Conservation (phyloP, 1,140 invertebrate species). For the Drosophila tani region DNA sequence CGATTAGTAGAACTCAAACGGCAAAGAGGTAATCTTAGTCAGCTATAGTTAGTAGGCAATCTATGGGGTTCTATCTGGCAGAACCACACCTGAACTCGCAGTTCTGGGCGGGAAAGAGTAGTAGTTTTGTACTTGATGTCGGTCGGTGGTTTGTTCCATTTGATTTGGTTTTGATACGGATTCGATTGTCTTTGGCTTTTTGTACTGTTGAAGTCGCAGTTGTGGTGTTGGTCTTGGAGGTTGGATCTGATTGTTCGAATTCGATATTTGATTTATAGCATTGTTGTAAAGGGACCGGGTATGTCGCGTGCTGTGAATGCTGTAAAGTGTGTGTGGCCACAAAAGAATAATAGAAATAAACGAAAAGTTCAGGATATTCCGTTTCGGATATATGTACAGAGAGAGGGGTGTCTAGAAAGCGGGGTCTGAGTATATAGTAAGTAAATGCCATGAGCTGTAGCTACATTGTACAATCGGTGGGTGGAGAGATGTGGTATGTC, state of each 20-base stretch:
- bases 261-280: constrained; percentile 67
- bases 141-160: constrained; percentile 48
- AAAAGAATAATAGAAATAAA: constrained; percentile 59
- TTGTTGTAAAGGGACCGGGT: constrained; percentile 82
- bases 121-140: constrained; percentile 42
- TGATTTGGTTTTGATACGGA: constrained; percentile 41
- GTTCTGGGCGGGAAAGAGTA: constrained; percentile 1
- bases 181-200: constrained; percentile 71
- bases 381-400: constrained; percentile 11
- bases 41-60: constrained; percentile 41
- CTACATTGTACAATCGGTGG: constrained; percentile 27
- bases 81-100: constrained; percentile 20
- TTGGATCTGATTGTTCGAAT: constrained; percentile 51
- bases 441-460: constrained; percentile 26
- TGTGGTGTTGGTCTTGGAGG: constrained; percentile 63
- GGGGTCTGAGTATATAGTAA: constrained; percentile 13
- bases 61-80: constrained; percentile 13
- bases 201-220: constrained; percentile 72
- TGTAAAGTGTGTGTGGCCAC: constrained; percentile 79
- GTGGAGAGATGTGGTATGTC: constrained; percentile 11
- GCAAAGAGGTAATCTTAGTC: constrained; percentile 40
- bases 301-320: constrained; percentile 81
- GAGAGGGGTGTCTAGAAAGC: constrained; percentile 34
- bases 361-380: constrained; percentile 42
- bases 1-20: constrained; percentile 57